phyloP scores from a whole-genome alignment of 1,140 invertebrate genomes.

The Plodia interpunctella region DNA sequence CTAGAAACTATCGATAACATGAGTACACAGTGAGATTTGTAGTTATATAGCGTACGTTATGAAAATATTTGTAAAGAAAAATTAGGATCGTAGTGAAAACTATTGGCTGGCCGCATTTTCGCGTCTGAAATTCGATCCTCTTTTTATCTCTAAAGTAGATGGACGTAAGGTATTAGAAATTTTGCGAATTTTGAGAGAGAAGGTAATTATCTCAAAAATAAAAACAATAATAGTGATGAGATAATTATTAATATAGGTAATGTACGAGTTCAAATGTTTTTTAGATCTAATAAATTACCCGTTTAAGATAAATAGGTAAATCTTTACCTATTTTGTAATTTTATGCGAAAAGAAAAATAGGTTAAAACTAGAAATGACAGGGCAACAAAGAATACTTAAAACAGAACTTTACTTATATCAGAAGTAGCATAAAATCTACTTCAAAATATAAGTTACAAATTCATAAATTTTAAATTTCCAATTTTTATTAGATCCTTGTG shows the following conservation, averaged over 20 bases:
- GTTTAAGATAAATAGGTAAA: background rate
- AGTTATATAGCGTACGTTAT: slow-evolving; percentile 28
- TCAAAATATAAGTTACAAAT: too few species aligned
- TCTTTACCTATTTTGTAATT: background rate
- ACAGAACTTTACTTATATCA: background rate
- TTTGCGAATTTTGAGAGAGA: slow-evolving; percentile 21
- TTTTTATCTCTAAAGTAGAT: background rate
- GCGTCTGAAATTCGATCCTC: background rate
- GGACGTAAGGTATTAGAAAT: background rate
- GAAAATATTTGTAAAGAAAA: background rate
- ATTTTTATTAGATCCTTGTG: slow-evolving; percentile 15
- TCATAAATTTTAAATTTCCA: background rate
- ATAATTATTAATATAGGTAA: slow-evolving; percentile 14
- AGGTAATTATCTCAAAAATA: slow-evolving; percentile 17
- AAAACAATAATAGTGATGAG: slow-evolving; percentile 20
- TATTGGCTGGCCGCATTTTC: background rate
- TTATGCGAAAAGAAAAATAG: too few species aligned
- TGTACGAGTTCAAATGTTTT: background rate
- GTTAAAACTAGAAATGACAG: too few species aligned
- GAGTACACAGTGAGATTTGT: slow-evolving; percentile 34
- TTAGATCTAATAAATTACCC: background rate
- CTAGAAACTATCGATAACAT: slow-evolving; percentile 17
- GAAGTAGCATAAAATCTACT: too few species aligned
- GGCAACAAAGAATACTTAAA: background rate
- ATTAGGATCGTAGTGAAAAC: background rate